These are phyloP conservation scores for Centropus bengalensis DNA, from an alignment of 2,113 vertebrate species.

Conservation along the genomic window DNA sequence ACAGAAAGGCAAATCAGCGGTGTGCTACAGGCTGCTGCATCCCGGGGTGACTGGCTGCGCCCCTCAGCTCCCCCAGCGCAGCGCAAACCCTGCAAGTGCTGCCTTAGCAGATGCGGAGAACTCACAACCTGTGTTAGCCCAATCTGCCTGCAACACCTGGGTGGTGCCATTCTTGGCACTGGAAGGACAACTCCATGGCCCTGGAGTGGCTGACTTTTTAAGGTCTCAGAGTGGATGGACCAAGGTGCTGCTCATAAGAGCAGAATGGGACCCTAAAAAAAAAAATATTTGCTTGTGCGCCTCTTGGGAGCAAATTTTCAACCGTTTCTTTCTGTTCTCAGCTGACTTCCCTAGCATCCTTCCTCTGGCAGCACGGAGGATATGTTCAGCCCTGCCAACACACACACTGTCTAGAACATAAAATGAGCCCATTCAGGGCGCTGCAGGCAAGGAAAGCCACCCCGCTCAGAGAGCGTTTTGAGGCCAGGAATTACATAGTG, in stretches of 20 bases:
- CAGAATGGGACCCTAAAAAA: neutral
- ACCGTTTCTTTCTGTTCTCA: neutral
- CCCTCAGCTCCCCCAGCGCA: neutral
- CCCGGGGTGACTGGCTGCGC: neutral
- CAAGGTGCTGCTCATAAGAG: neutral
- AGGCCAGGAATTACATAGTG: conserved; percentile 46
- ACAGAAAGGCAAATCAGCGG: neutral
- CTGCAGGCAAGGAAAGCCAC: conserved; percentile 29
- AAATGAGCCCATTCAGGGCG: conserved; percentile 48
- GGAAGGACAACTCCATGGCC: neutral
- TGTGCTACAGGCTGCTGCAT: fast-evolving
- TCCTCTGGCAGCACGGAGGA: neutral
- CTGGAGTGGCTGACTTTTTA: neutral
- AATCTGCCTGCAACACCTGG: neutral
- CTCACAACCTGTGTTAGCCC: neutral
- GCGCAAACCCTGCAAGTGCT: neutral
- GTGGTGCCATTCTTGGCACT: neutral
- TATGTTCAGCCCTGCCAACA: conserved; percentile 42
- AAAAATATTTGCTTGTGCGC: neutral
- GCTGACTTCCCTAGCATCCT: conserved; percentile 6
- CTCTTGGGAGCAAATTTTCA: neutral
- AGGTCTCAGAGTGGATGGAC: neutral
- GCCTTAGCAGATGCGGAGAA: neutral
- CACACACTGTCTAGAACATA: conserved; percentile 27
- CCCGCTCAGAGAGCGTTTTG: fast-evolving